Evolutionary conservation across 2,797 vertebrate species (phyloP).

Genomic region (Danio aesculapii): DNA sequence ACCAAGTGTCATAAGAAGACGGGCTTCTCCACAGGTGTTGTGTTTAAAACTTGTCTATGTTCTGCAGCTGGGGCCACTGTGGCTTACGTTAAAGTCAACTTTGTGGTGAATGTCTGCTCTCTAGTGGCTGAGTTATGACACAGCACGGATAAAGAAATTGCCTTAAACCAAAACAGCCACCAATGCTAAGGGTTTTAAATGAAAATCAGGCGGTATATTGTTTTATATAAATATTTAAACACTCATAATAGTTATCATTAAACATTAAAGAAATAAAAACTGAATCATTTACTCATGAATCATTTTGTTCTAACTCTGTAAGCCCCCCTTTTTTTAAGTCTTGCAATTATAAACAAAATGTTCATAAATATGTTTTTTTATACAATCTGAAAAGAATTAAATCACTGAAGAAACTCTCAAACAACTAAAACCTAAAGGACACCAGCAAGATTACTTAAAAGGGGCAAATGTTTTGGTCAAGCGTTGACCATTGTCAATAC

Average conservation of each 20-base stretch:
- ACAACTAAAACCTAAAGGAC: no score
- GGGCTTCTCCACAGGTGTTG: constrained; percentile 94
- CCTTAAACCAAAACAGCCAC: not conserved
- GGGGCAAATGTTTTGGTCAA: no score
- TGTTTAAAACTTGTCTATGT: not conserved
- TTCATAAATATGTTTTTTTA: no score
- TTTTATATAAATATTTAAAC: not conserved
- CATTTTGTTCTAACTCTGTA: no score
- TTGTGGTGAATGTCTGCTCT: not conserved
- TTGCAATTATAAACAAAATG: no score
- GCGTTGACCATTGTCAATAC: no score
- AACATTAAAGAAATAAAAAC: no score
- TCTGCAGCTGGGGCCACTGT: not conserved
- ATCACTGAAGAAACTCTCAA: no score
- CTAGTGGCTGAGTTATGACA: constrained; percentile 13
- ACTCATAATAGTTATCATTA: not conserved
- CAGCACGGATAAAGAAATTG: not conserved
- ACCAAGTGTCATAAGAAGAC: constrained; percentile 99
- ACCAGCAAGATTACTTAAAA: no score
- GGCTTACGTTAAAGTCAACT: not conserved
- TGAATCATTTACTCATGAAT: no score
- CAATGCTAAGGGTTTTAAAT: not conserved
- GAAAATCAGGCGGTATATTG: not conserved
- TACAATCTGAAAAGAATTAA: no score
- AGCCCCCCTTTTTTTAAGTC: no score